A percentile compares a stretch with the other conserved stretches of the same genome.
These are phyloP conservation scores for Turnix velox DNA, from an alignment of 2,113 vertebrate species.

Conservation along the genomic window DNA sequence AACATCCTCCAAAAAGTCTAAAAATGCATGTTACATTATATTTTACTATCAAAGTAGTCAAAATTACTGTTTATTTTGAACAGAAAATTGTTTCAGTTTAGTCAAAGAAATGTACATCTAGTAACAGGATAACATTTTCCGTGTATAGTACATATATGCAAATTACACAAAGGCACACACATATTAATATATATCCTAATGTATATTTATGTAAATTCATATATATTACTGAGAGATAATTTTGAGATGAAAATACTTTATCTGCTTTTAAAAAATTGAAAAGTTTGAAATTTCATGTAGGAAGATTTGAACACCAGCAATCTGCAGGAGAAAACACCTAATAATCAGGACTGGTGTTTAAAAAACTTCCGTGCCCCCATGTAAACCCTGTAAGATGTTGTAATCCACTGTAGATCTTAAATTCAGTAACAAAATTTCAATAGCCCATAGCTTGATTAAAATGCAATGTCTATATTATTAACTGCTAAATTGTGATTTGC, in stretches of 20 bases:
- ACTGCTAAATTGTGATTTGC: background rate
- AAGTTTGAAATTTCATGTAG: background rate
- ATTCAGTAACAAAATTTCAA: background rate
- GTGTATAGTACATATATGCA: background rate
- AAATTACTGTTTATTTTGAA: background rate
- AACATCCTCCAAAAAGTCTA: too few relatives aligned
- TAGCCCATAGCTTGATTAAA: background rate
- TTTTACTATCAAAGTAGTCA: background rate
- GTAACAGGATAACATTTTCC: background rate
- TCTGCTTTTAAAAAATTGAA: background rate
- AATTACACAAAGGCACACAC: background rate
- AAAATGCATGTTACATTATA: background rate
- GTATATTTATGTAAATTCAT: accelerated
- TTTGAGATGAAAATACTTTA: background rate
- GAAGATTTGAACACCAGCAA: background rate
- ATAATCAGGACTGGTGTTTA: background rate
- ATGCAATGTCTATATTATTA: background rate
- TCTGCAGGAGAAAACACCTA: background rate
- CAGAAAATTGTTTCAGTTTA: background rate
- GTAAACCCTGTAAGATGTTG: background rate
- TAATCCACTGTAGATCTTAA: background rate
- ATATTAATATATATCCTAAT: background rate
- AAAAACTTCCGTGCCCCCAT: background rate
- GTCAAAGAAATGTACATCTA: background rate
- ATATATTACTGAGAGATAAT: background rate